Evolutionary conservation across 1,140 invertebrate species (phyloP), one percentile per base, ranked within the genome.

Genomic region (Pristionchus pacificus): DNA sequence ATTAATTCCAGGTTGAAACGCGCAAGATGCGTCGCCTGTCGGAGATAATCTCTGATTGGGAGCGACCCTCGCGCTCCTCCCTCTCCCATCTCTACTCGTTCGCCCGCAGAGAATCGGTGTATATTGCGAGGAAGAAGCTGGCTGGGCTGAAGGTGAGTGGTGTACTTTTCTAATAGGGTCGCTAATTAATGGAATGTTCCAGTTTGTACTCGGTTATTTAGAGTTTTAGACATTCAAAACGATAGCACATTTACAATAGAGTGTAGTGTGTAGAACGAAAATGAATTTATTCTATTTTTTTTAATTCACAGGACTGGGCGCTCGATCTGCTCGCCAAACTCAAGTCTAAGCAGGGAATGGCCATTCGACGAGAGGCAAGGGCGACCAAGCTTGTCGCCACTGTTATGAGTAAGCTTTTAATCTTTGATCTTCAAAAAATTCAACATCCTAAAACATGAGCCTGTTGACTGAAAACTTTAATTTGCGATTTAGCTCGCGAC

Each of bases 291-390:
- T n/a, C n/a, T n/a, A n/a, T n/a, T n/a, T n/a, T n/a, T n/a, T n/a
- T n/a, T n/a, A n/a, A n/a, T n/a, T n/a, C n/a, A n/a, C 58, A 72
- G 68, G 81, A 84, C 59, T 84, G 81, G 82, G 81, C 82, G 14
- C 70, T 83, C 19, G 81, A 83, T 60, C 59, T 83, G 13, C 57
- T 84, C 38, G 82, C 80, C n/a, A 84, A 84, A 73, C 67, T 83
- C 1, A 83, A 83, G 64, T 84, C 82, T 2, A 80, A 79, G 33
- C 82, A 83, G 71, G 81, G 81, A 63, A 80, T 84, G 79, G 80
- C 82, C n/a, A 83, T 83, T 64, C 64, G 81, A 19, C 15, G 82
- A 30, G 81, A 83, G 62, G 74, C 82, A 27, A 29, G 82, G 33
- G 82, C 83, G 27, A 83, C 81, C 19, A 83, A 83, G 63, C 65